Conservation (phyloP, 2,113 vertebrate genomes). For the Cnemophilus loriae region DNA sequence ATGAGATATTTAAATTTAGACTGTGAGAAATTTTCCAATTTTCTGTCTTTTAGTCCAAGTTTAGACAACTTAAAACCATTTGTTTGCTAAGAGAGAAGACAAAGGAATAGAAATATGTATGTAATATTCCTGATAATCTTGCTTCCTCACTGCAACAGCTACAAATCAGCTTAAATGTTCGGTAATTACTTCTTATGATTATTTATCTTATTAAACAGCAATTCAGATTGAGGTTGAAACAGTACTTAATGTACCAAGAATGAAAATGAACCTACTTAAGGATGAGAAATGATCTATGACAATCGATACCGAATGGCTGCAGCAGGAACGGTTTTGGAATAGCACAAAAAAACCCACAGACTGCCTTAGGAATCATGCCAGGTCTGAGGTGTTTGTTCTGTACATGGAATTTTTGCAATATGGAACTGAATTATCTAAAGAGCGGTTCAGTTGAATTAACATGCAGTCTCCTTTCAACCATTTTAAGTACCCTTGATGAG, state of each 20-base stretch:
- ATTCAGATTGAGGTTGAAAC: conserved; percentile 25
- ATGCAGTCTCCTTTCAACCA: not conserved
- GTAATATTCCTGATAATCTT: not conserved
- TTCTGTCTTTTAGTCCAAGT: not conserved
- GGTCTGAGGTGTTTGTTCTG: not conserved
- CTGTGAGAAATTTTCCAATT: not conserved
- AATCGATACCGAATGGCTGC: not conserved
- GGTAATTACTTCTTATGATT: conserved; percentile 31
- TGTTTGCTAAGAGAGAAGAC: not conserved
- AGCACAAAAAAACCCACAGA: not conserved
- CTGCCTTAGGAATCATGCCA: not conserved
- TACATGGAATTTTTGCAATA: not conserved
- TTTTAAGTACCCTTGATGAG: not conserved
- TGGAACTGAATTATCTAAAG: not conserved
- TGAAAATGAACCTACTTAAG: conserved; percentile 25
- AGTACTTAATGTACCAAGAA: conserved; percentile 34
- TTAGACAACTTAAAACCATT: not conserved
- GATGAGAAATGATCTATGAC: not conserved
- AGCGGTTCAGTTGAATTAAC: not conserved
- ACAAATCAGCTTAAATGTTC: conserved; percentile 6
- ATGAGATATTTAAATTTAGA: not conserved
- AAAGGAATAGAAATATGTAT: not conserved
- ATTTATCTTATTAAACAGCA: conserved; percentile 39
- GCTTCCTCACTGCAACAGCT: not conserved
- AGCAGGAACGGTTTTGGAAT: not conserved